Evolutionary conservation across 2,888 invertebrate species (phyloP).

Genomic region (Cistogaster globosa): DNA sequence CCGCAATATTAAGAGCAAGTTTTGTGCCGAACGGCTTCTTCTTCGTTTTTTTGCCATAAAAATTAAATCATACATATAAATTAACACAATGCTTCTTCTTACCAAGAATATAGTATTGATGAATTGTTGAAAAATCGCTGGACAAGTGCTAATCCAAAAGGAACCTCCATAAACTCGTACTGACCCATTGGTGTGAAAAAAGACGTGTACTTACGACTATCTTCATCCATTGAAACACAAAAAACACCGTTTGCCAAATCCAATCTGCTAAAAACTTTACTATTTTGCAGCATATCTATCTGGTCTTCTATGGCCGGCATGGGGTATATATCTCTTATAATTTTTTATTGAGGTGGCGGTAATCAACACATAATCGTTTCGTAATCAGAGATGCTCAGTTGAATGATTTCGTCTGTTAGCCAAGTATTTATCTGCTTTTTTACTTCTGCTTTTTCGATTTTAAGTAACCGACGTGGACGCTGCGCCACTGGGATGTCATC

Average conservation of each 20-base stretch:
- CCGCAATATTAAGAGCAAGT: neutral
- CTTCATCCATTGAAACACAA: slow-evolving; percentile 2
- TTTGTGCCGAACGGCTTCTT: neutral
- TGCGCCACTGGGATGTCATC: neutral
- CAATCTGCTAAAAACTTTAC: slow-evolving; percentile 3
- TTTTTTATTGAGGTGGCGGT: neutral
- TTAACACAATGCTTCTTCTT: neutral
- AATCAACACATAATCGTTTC: neutral
- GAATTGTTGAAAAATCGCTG: neutral
- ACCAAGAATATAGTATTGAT: no score
- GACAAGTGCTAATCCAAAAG: neutral
- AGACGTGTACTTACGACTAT: neutral
- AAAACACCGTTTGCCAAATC: slow-evolving; percentile 3
- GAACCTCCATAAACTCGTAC: neutral
- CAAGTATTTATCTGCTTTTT: no score
- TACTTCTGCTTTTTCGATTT: no score
- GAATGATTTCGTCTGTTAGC: no score
- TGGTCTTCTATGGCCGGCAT: slow-evolving; percentile 21
- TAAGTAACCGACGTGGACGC: no score
- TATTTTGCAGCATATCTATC: slow-evolving; percentile 39
- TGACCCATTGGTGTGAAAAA: neutral
- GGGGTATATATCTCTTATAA: slow-evolving; percentile 1
- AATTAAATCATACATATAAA: slow-evolving; percentile 14
- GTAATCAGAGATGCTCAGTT: neutral
- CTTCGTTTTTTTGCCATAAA: neutral